Base-by-base conservation (phyloP, 2,888 invertebrate species). In the Spatulosminthurus flaviceps region DNA sequence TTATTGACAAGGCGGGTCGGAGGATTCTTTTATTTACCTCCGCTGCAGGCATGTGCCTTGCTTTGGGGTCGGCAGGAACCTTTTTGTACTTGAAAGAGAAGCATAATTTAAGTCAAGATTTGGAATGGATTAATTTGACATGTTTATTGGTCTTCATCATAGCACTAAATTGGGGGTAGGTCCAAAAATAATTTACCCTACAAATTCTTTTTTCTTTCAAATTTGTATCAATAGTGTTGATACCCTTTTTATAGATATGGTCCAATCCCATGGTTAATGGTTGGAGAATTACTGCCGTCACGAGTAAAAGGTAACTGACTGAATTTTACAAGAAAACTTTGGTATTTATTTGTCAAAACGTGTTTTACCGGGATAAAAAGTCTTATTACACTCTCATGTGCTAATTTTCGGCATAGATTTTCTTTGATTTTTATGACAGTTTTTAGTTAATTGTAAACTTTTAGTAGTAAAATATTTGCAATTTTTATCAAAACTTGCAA, bases 1-100 rank as follows among this genome's bases (percentile, higher is more conserved):
- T 94, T 0, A 91, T 95, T 13, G 96, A 97, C 83, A 91, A 91
- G 79, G 93, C 93, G 16, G 95, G 95, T 0, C 90, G 97, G 79
- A 92, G 93, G 83, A 91, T 93, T 1, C 90, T 95, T 7, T 88
- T 97, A 2, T 90, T 95, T 76, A 89, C 93, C 78, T 95, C 95
- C 66, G 92, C 93, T 28, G 86, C 90, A 26, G 90, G 92, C 29
- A 94, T 94, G 92, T 90, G 92, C 0, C 80, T 92, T 0, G 92
- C 93, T 84, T 87, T 94, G 77, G 88, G 92, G 64, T 89, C 92
- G 41, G 88, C 95, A 11, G 94, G 94, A 0, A 87, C 91, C 43
- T 94, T 92, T 87, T 95, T 94, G 88, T 91, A 92, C 83, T 86
- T 90, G 77, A 80, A 80, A 29, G 94, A 0, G 88, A 29, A 29